Conservation (phyloP, 2,113 vertebrate genomes). For the Cynoglossus semilaevis region DNA sequence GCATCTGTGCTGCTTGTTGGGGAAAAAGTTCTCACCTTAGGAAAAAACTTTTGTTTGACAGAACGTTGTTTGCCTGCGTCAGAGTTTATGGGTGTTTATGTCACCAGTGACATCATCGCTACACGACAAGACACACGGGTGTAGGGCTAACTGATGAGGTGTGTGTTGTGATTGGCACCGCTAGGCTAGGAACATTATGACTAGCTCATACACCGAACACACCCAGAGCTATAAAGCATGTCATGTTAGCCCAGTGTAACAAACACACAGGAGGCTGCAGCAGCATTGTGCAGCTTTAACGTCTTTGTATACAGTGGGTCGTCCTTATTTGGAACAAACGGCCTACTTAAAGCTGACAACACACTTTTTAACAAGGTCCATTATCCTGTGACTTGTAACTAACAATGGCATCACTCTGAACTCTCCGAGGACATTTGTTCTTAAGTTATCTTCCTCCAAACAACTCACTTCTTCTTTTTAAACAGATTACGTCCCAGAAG, state of each 20-base stretch:
- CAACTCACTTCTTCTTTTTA: constrained; percentile 42
- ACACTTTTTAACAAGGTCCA: constrained; percentile 16
- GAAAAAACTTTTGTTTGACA: constrained; percentile 42
- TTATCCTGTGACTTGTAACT: constrained; percentile 23
- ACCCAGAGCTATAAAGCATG: constrained; percentile 54
- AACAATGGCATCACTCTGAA: constrained; percentile 35
- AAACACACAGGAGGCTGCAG: constrained; percentile 10
- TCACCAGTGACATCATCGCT: constrained; percentile 61
- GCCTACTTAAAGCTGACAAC: constrained; percentile 31
- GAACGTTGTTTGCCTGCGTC: constrained; percentile 25
- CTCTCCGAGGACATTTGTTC: constrained; percentile 14
- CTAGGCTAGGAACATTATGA: constrained; percentile 56
- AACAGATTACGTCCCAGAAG: constrained; percentile 30
- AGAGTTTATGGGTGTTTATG: constrained; percentile 42
- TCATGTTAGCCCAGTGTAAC: constrained; percentile 15
- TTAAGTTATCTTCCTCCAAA: constrained; percentile 48
- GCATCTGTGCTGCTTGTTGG: neutral
- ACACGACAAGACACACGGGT: constrained; percentile 50
- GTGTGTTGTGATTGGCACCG: constrained; percentile 60
- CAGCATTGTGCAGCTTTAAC: constrained; percentile 5
- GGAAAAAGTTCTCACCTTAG: constrained; percentile 7
- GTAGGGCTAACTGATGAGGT: constrained; percentile 27
- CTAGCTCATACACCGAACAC: constrained; percentile 46
- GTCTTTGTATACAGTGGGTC: neutral
- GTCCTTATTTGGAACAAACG: constrained; percentile 9